Evolutionary conservation across 2,888 invertebrate genomes (phyloP).

Genomic region (Heteromurus nitidus): DNA sequence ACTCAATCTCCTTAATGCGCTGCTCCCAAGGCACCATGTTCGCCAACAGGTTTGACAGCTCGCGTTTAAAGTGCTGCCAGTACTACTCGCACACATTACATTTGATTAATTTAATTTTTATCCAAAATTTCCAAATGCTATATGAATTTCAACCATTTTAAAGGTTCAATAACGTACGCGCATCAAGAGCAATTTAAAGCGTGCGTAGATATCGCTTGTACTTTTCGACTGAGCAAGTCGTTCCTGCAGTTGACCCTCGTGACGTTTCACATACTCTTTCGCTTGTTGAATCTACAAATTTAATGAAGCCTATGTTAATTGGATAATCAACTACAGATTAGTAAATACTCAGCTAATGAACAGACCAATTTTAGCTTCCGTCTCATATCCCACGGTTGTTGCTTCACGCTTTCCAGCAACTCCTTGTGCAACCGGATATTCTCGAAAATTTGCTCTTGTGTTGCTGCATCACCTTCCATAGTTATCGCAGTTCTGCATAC

Average conservation of each 20-base stretch:
- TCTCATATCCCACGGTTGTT: constrained; percentile 89
- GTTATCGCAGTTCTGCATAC: constrained; percentile 83
- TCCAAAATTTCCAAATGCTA: background rate
- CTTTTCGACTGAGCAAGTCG: constrained; percentile 91
- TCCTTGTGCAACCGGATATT: constrained; percentile 94
- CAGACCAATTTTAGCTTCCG: constrained; percentile 83
- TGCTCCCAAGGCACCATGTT: constrained; percentile 96
- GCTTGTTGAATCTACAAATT: constrained; percentile 45
- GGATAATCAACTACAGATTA: background rate
- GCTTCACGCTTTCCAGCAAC: constrained; percentile 89
- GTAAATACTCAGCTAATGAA: constrained; percentile 78
- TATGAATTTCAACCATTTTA: background rate
- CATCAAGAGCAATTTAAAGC: constrained; percentile 87
- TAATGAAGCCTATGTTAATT: background rate
- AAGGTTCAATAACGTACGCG: constrained; percentile 80
- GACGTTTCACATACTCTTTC: constrained; percentile 81
- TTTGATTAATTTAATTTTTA: background rate
- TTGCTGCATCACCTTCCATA: constrained; percentile 82
- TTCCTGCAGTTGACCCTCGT: constrained; percentile 93
- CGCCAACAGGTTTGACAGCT: constrained; percentile 89
- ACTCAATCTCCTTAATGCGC: constrained; percentile 97
- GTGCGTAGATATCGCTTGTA: constrained; percentile 88
- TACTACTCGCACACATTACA: constrained; percentile 78
- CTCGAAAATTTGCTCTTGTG: constrained; percentile 92
- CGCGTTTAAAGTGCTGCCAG: constrained; percentile 89